These are phyloP conservation scores for Cyclophora punctaria DNA, from an alignment of 2,888 invertebrate species.

Conservation along the genomic window DNA sequence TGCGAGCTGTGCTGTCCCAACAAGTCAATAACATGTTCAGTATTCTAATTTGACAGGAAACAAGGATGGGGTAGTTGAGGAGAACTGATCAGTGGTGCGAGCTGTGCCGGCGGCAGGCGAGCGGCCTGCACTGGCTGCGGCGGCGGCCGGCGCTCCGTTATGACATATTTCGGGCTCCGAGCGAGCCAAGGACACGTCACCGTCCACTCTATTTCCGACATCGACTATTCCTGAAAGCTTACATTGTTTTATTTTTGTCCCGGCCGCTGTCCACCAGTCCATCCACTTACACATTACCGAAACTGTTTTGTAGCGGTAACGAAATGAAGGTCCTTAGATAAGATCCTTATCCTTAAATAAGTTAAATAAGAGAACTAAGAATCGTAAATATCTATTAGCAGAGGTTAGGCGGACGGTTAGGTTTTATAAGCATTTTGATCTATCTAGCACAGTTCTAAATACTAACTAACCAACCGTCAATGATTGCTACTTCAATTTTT, in stretches of 20 bases:
- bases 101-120: too few species aligned
- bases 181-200: conserved; percentile 58
- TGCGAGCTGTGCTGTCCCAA: too few species aligned
- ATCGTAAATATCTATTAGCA: conserved; percentile 12
- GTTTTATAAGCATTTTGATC: too few species aligned
- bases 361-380: too few species aligned
- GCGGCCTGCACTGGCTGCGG: too few species aligned
- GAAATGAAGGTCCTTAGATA: conserved; percentile 6
- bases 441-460: too few species aligned
- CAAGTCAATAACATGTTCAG: too few species aligned
- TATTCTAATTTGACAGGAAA: too few species aligned
- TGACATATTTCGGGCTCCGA: conserved; percentile 55
- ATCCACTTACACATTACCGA: conserved; percentile 14
- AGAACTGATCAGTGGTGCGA: too few species aligned
- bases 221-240: conserved; percentile 67
- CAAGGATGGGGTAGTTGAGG: too few species aligned
- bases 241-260: conserved; percentile 68
- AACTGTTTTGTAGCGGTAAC: not conserved
- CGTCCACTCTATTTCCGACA: conserved; percentile 58
- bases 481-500: too few species aligned
- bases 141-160: conserved; percentile 30
- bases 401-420: not conserved
- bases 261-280: conserved; percentile 52
- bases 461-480: too few species aligned
- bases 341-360: conserved; percentile 15